These are phyloP conservation scores for Danio aesculapii DNA, from an alignment of 2,797 vertebrate genomes.

Conservation along the genomic window DNA sequence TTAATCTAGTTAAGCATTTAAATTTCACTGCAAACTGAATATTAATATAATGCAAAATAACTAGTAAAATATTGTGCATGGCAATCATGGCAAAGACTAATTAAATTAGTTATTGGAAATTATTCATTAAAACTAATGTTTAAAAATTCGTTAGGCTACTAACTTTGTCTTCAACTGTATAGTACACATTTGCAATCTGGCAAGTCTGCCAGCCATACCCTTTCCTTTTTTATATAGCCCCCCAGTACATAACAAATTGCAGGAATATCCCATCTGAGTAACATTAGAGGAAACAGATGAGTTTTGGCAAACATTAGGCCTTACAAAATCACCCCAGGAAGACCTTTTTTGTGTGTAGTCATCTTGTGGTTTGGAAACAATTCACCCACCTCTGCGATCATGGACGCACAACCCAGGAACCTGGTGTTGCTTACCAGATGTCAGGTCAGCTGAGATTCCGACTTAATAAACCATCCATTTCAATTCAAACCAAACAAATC, in stretches of 20 bases:
- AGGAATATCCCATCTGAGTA: background rate
- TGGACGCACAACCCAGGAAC: slow-evolving; percentile 17
- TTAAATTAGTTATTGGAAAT: too few relatives aligned
- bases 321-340: slow-evolving; percentile 30
- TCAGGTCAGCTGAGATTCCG: slow-evolving; percentile 21
- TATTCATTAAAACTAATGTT: too few relatives aligned
- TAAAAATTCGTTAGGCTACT: too few relatives aligned
- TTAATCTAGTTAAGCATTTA: too few relatives aligned
- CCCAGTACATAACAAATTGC: background rate
- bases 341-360: slow-evolving; percentile 29
- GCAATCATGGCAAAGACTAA: too few relatives aligned
- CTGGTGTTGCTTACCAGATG: slow-evolving; percentile 22
- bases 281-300: slow-evolving; percentile 38
- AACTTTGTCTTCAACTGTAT: too few relatives aligned
- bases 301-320: slow-evolving; percentile 37
- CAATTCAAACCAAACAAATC: slow-evolving; percentile 19
- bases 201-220: background rate
- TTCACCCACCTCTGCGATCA: slow-evolving; percentile 32
- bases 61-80: too few relatives aligned
- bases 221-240: background rate
- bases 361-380: slow-evolving; percentile 44
- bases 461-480: slow-evolving; percentile 23
- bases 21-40: too few relatives aligned
- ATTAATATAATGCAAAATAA: too few relatives aligned
- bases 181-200: background rate